Evolutionary conservation across 2,888 invertebrate species (phyloP).

Genomic region (Malthinus flaveolus): DNA sequence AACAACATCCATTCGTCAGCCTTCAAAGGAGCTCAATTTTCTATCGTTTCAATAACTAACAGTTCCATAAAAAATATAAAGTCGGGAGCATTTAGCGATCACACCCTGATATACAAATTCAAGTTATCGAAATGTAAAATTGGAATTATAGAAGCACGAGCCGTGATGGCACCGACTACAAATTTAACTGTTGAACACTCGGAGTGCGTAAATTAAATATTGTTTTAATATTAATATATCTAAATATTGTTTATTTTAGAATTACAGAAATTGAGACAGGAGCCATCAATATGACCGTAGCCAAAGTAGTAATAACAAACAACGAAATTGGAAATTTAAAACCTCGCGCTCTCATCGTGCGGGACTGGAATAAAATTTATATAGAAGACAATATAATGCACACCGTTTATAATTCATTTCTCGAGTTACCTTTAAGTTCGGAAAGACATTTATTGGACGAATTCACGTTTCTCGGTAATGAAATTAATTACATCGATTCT

Average conservation of each 20-base stretch:
- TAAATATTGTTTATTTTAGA: constrained; percentile 55
- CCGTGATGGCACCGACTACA: constrained; percentile 65
- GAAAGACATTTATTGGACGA: constrained; percentile 42
- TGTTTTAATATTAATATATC: neutral
- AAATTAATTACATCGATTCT: constrained; percentile 55
- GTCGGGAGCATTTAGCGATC: constrained; percentile 65
- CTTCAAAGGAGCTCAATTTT: constrained; percentile 68
- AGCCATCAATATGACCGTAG: constrained; percentile 68
- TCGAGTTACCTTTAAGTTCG: constrained; percentile 45
- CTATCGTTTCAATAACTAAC: constrained; percentile 64
- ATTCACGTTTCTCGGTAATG: constrained; percentile 63
- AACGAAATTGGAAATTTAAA: constrained; percentile 65
- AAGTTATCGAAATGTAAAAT: constrained; percentile 64
- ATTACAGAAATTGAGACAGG: constrained; percentile 63
- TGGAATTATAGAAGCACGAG: constrained; percentile 59
- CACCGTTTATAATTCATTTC: constrained; percentile 56
- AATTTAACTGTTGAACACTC: constrained; percentile 68
- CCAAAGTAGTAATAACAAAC: constrained; percentile 61
- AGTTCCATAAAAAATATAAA: constrained; percentile 64
- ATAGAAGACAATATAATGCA: constrained; percentile 70
- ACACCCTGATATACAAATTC: constrained; percentile 65
- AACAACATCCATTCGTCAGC: constrained; percentile 64
- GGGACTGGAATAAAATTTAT: constrained; percentile 65
- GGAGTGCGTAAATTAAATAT: constrained; percentile 56
- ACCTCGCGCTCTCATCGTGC: constrained; percentile 64